Evolutionary conservation across 2,888 invertebrate genomes (phyloP), one percentile per base, ranked within the genome.

Genomic region (Epiperipatus broadwayi): DNA sequence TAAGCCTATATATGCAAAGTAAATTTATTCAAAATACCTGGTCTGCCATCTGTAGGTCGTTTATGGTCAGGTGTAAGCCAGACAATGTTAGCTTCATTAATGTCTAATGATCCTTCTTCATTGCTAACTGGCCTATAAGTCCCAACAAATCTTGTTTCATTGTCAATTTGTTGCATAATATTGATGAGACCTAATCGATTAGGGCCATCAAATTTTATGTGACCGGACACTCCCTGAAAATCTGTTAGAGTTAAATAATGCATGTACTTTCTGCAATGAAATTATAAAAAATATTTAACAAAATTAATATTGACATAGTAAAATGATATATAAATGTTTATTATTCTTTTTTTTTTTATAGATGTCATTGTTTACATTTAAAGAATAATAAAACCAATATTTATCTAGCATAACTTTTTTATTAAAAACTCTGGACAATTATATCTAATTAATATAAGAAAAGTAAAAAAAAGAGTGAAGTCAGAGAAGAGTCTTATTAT

Each of bases 141-240:
- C 12, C 59, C 60, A 15, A 60, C 49, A 21, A 52, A 42, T 16
- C 44, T 41, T 3, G 52, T 51, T 31, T 48, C 49, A 40, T 56
- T 55, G 29, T 52, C 50, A 39, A 53, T 51, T 45, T 53, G 55
- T 48, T 62, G 61, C 39, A 52, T 49, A 25, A 63, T 53, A 41
- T 55, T 49, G 27, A 62, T 54, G 33, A 54, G 55, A 15, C 58
- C 56, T 8, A 53, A 47, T 22, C 78, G 61, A 3, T 78, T 74
- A 2, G 75, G 71, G 0, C 75, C 75, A 19, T 47, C 42, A 52
- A 79, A 79, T 46, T 69, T 67, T 4, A 79, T 73, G 41, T 67
- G 61, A 0, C 79, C 79, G 0, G 78, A 76, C 1, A 78, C 73
- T 3, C 80, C 80, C 35, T 67, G 54, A 52, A 78, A 79, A 50